A percentile compares a stretch with the other conserved stretches of the same genome.
These are phyloP conservation scores for Acleris holmiana DNA, from an alignment of 2,888 invertebrate species.

Conservation along the genomic window DNA sequence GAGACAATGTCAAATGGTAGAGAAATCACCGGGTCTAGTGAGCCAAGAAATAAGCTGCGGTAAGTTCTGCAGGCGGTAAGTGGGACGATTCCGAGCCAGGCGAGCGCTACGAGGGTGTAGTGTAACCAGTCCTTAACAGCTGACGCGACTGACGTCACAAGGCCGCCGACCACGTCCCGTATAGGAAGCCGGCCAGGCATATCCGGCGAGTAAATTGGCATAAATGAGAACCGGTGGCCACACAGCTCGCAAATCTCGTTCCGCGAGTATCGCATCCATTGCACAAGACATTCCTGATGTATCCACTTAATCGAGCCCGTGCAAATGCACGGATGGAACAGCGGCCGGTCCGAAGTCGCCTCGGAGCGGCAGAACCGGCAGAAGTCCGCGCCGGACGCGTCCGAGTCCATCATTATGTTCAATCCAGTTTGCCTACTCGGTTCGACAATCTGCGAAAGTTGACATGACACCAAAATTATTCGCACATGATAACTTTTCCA, in stretches of 20 bases:
- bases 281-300: constrained; percentile 98
- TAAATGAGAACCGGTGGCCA: constrained; percentile 98
- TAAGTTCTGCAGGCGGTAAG: constrained; percentile 98
- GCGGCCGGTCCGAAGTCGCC: constrained; percentile 94
- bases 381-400: constrained; percentile 90
- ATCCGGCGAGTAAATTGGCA: constrained; percentile 99
- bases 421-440: constrained; percentile 75
- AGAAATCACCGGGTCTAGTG: constrained; percentile 93
- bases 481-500: constrained; percentile 17
- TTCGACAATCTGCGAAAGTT: constrained; percentile 67
- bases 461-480: constrained; percentile 43
- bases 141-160: constrained; percentile 94
- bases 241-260: constrained; percentile 99
- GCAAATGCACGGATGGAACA: constrained; percentile 99
- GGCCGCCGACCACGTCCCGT: constrained; percentile 95
- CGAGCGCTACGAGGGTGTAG: constrained; percentile 97
- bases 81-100: constrained; percentile 99
- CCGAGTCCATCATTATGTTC: constrained; percentile 77
- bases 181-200: constrained; percentile 99
- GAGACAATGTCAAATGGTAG: constrained; percentile 96
- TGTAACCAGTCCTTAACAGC: constrained; percentile 99
- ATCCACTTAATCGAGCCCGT: constrained; percentile 99
- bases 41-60: constrained; percentile 95
- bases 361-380: constrained; percentile 99
- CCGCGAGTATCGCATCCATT: constrained; percentile 99